Percentiles rank a stretch among this genome's conserved stretches.
Conservation (phyloP, 30 jellyfish, hydroid and myxozoan species). For the Turritopsis dohrnii region DNA sequence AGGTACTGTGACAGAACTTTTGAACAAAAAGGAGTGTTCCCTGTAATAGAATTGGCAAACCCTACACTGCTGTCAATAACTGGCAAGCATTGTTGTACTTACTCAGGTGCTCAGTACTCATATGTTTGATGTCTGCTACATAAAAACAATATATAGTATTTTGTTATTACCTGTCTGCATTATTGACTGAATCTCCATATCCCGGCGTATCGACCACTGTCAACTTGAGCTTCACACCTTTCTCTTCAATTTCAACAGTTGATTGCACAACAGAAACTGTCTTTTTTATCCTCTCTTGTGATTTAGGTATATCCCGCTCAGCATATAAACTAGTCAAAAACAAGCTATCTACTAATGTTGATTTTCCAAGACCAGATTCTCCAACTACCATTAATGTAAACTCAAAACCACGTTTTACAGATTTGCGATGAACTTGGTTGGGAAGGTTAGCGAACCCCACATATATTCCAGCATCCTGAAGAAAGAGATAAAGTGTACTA, state of each 20-base stretch:
- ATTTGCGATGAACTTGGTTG: constrained; percentile 93
- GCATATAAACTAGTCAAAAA: constrained; percentile 85
- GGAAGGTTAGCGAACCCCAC: constrained; percentile 98
- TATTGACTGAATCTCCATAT: constrained; percentile 41
- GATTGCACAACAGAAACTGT: constrained; percentile 42
- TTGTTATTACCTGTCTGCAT: constrained; percentile 53
- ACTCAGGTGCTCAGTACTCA: no score
- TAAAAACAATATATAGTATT: no score
- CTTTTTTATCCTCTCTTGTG: constrained; percentile 31
- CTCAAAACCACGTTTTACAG: constrained; percentile 96
- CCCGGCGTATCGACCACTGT: constrained; percentile 67
- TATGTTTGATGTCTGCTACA: no score
- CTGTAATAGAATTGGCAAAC: no score
- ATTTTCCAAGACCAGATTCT: constrained; percentile 99
- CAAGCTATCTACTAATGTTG: constrained; percentile 86
- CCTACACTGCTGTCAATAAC: no score
- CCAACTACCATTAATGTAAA: constrained; percentile 98
- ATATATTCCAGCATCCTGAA: constrained; percentile 40
- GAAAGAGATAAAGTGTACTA: not conserved
- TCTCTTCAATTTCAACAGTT: constrained; percentile 49
- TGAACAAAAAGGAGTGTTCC: no score
- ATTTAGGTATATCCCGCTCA: constrained; percentile 42
- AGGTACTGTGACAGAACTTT: no score
- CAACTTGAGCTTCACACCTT: constrained; percentile 44
- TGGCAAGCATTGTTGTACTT: no score